Base-by-base conservation (phyloP, 2,888 invertebrate species). In the Tiphia femorata region DNA sequence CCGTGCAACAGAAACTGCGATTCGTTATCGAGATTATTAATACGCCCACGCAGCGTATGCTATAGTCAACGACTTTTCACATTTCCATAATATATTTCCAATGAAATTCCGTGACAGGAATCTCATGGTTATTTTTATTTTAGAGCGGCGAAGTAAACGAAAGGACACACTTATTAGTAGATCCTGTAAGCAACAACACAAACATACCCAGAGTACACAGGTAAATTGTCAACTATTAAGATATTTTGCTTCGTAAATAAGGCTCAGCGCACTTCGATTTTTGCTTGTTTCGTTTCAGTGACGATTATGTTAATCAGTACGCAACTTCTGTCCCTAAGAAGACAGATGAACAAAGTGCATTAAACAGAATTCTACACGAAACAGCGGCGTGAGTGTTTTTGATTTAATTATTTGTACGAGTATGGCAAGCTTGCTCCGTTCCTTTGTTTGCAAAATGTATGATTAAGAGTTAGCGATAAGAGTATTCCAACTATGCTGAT, bases 291-390 rank as follows among this genome's bases (percentile, higher is more conserved):
- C 51, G 64, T 76, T 73, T 51, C 61, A 93, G 93, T 69, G 90
- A 90, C 73, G 90, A 90, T 81, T 86, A 88, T 71, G 85, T 88
- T 70, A 87, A 86, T 72, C 87, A 88, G 62, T 89, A 88, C 82
- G 85, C 87, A 12, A 89, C 87, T 73, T 88, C 90, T 25, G 82
- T 87, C 67, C 90, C 91, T 7, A 90, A 93, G 79, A 94, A 93
- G 84, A 91, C 91, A 47, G 96, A 96, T 81, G 96, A 96, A 81
- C 95, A 96, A 86, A 95, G 93, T 75, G 96, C 95, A 1, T 87
- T 96, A 43, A 94, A 91, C 80, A 90, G 92, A 85, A 95, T 96
- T 84, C 87, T 97, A 48, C 94, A 95, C 78, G 94, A 95, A 84
- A 95, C 95, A 62, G 95, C 95, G 47, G 92, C 92, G 95, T 96